Conservation (phyloP, 2,113 vertebrate genomes). For the Plotosus lineatus region DNA sequence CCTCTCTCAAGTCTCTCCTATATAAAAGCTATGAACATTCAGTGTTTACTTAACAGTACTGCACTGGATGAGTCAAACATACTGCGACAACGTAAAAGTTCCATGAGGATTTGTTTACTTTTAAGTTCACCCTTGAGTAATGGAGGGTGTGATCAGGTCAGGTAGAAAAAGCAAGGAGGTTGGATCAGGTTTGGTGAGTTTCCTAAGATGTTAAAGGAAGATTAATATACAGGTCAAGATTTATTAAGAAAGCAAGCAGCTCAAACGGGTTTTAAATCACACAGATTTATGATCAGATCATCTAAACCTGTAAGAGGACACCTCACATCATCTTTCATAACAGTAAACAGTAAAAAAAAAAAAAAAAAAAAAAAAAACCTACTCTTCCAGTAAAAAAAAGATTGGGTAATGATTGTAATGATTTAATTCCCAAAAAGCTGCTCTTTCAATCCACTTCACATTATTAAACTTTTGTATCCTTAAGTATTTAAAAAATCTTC, state of each 20-base stretch:
- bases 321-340: background rate
- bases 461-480: background rate
- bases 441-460: background rate
- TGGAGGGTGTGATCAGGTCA: slow-evolving; percentile 14
- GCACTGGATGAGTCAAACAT: background rate
- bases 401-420: background rate
- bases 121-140: background rate
- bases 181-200: slow-evolving; percentile 44
- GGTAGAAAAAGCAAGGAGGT: background rate
- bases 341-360: background rate
- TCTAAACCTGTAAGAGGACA: background rate
- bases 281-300: background rate
- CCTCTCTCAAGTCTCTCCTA: too few species aligned
- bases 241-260: slow-evolving; percentile 22
- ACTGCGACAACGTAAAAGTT: background rate
- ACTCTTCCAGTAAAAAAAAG: background rate
- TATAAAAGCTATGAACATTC: too few species aligned
- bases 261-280: slow-evolving; percentile 42
- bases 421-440: background rate
- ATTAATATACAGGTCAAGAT: background rate
- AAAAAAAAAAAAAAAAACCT: background rate
- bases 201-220: slow-evolving; percentile 33
- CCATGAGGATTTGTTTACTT: slow-evolving; percentile 7
- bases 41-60: background rate
- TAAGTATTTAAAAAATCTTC: background rate